A percentile compares a stretch with the other conserved stretches of the same genome.
Evolutionary conservation across 2,797 vertebrate species (phyloP).

Genomic region (Sebastes itinus): DNA sequence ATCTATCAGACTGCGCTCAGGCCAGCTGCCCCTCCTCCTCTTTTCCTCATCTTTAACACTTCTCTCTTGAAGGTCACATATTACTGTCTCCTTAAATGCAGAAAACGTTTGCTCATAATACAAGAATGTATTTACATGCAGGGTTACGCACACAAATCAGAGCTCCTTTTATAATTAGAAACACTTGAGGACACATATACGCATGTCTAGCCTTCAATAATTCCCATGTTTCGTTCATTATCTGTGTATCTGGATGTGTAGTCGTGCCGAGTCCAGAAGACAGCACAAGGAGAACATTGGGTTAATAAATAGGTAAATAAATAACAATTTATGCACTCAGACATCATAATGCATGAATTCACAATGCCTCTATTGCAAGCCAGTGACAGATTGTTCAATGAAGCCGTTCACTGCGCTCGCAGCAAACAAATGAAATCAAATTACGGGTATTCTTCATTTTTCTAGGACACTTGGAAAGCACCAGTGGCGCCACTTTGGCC

Average conservation of each 20-base stretch:
- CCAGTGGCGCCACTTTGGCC: constrained; percentile 3
- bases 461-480: constrained; percentile 5
- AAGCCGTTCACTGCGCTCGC: constrained; percentile 19
- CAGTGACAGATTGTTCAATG: constrained; percentile 21
- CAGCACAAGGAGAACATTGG: background rate
- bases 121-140: background rate
- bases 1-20: background rate
- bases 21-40: background rate
- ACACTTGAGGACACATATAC: background rate
- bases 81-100: background rate
- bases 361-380: constrained; percentile 10
- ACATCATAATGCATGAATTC: constrained; percentile 18
- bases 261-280: background rate
- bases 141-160: background rate
- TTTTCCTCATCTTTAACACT: background rate
- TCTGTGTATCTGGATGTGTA: background rate
- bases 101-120: background rate
- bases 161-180: background rate
- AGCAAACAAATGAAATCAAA: constrained; percentile 39
- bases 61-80: constrained; percentile 6
- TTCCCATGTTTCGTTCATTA: background rate
- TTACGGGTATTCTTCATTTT: constrained; percentile 6
- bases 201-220: background rate
- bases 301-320: constrained; percentile 11
- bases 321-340: constrained; percentile 5